Conservation (phyloP, 1,140 invertebrate genomes). For the Caenorhabditis elegans region DNA sequence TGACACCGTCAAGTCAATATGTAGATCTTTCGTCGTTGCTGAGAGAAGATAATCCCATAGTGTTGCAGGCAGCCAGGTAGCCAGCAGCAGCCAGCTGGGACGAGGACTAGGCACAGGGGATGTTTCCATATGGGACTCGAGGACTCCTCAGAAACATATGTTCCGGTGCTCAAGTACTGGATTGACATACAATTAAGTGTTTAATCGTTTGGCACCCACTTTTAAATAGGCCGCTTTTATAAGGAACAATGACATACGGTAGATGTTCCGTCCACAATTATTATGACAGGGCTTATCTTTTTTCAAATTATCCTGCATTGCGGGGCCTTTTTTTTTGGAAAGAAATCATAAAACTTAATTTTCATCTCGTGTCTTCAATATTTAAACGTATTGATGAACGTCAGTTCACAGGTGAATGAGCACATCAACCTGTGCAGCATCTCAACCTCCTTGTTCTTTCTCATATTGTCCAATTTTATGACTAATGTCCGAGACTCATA, state of each 20-base stretch:
- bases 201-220: constrained; percentile 31
- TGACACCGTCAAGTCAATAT: neutral
- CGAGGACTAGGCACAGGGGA: neutral
- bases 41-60: constrained; percentile 6
- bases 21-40: neutral
- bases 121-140: constrained; percentile 28
- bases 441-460: neutral
- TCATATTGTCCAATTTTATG: constrained; percentile 28
- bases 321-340: neutral
- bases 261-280: neutral
- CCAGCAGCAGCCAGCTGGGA: neutral
- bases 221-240: neutral
- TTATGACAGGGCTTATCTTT: no score
- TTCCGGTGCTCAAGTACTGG: constrained; percentile 17
- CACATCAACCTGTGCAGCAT: neutral
- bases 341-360: no score
- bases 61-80: constrained; percentile 13
- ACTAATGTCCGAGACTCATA: constrained; percentile 31
- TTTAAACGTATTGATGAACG: no score
- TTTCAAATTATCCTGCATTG: neutral
- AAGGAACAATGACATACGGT: constrained; percentile 3
- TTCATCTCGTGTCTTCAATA: no score
- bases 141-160: constrained; percentile 3
- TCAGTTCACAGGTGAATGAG: constrained; percentile 9
- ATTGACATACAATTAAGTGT: constrained; percentile 31